Evolutionary conservation across 2,888 invertebrate species (phyloP), one percentile per base, ranked within the genome.

Genomic region (Cataglyphis livida): DNA sequence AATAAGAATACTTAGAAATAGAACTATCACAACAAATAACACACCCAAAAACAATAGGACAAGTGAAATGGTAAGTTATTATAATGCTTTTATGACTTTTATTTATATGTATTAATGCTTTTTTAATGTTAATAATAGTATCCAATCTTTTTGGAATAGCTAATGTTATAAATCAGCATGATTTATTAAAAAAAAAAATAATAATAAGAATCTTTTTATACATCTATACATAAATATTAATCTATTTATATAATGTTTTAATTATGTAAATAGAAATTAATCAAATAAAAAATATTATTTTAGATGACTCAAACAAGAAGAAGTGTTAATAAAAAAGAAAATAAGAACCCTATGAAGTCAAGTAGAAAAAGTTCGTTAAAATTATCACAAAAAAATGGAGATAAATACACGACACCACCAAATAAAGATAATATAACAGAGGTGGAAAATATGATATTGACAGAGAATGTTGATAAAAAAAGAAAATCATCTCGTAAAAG

Each of bases 401-500:
- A 70, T n/a, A 44, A 54, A 4, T 32, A 28, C 54, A 28, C 38
- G 0, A 61, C 12, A 28, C 9, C 12, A 28, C 5, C 9, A 32
- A 32, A 68, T 71, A 28, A 68, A 38, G 51, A 64, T 9, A 74
- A 79, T 12, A 73, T 21, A 54, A 65, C 5, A 18, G 18, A 25
- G 6, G n/a, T 57, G 1, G 15, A 41, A 28, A 48, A 70, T 4
- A 59, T 12, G 15, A 57, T 57, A 21, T 51, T 73, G 59, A 28
- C 28, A 44, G 75, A 68, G 3, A 83, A 51, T 28, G 21, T 6
- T 28, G 59, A 70, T 4, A 82, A 21, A 0, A 82, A 51, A 3
- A 83, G 90, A 54, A 86, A 83, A 78, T 91, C 90, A 4, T 59
- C 85, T 6, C 87, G 90, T 38, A 91, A 85, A 79, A 91, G 90